A percentile compares a stretch with the other conserved stretches of the same genome.
Evolutionary conservation across 2,888 invertebrate species (phyloP).

Genomic region (Plebejus melissa): DNA sequence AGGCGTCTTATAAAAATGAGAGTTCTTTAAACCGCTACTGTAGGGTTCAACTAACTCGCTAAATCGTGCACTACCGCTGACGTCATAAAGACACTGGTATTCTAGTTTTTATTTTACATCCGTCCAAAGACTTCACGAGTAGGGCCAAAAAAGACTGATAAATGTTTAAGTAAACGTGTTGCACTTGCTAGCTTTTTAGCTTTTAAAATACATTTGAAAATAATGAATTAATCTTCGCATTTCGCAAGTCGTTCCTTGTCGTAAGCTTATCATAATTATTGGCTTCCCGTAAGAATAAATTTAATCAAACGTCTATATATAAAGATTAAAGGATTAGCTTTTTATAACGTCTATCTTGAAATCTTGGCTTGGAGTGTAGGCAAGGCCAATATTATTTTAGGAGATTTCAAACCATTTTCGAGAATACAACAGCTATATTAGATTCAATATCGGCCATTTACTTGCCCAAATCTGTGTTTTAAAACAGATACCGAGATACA

Average conservation of each 20-base stretch:
- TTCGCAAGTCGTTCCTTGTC: background rate
- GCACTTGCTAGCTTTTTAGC: background rate
- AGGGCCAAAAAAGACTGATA: background rate
- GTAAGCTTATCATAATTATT: background rate
- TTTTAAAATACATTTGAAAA: background rate
- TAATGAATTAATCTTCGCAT: background rate
- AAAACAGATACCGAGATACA: background rate
- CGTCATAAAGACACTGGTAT: slow-evolving; percentile 42
- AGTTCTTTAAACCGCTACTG: slow-evolving; percentile 26
- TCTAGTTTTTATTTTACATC: slow-evolving; percentile 39
- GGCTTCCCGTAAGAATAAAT: background rate
- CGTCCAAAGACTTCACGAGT: background rate
- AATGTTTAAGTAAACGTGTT: background rate
- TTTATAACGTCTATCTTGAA: background rate
- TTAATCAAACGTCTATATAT: background rate
- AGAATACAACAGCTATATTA: background rate
- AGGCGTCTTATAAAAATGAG: slow-evolving; percentile 30
- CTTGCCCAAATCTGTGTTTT: background rate
- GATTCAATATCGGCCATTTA: background rate
- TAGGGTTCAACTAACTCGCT: slow-evolving; percentile 35
- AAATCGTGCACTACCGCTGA: slow-evolving; percentile 38
- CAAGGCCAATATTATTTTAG: background rate
- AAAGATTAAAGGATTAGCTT: background rate
- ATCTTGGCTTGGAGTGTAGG: background rate
- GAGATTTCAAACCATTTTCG: background rate